phyloP scores from a whole-genome alignment of 1,140 invertebrate species.

The Rhyacophila brunnea region DNA sequence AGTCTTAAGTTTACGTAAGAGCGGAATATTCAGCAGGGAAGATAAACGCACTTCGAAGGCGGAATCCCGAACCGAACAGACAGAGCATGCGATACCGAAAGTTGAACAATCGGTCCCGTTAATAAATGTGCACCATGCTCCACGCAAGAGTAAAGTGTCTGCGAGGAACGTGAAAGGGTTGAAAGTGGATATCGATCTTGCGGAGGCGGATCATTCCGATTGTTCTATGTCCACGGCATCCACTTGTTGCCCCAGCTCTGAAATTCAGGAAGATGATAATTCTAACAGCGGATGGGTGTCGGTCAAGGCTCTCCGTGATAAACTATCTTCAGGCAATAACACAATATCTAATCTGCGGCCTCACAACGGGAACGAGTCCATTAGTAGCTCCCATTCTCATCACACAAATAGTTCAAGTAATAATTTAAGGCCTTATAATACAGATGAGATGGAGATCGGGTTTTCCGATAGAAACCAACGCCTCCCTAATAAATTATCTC shows the following conservation, averaged over 20 bases:
- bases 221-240: conserved; percentile 29
- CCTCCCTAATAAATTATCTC: too few species aligned
- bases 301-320: conserved; percentile 39
- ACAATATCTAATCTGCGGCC: too few species aligned
- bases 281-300: conserved; percentile 12
- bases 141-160: conserved; percentile 30
- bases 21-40: conserved; percentile 21
- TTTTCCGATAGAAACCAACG: too few species aligned
- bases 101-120: conserved; percentile 2
- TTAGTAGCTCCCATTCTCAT: too few species aligned
- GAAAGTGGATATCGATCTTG: conserved; percentile 40
- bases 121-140: conserved; percentile 9
- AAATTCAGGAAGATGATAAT: conserved; percentile 26
- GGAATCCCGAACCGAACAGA: neutral
- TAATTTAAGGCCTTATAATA: too few species aligned
- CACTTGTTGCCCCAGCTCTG: conserved; percentile 31
- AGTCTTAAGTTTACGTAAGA: conserved; percentile 25
- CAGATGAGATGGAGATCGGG: too few species aligned
- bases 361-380: too few species aligned
- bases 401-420: too few species aligned
- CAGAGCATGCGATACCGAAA: neutral
- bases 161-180: conserved; percentile 50
- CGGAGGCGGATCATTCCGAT: conserved; percentile 11
- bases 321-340: conserved; percentile 26
- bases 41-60: conserved; percentile 19